Evolutionary conservation across 1,140 invertebrate species (phyloP), one percentile per base, ranked within the genome.

Genomic region (Cherax quadricarinatus): DNA sequence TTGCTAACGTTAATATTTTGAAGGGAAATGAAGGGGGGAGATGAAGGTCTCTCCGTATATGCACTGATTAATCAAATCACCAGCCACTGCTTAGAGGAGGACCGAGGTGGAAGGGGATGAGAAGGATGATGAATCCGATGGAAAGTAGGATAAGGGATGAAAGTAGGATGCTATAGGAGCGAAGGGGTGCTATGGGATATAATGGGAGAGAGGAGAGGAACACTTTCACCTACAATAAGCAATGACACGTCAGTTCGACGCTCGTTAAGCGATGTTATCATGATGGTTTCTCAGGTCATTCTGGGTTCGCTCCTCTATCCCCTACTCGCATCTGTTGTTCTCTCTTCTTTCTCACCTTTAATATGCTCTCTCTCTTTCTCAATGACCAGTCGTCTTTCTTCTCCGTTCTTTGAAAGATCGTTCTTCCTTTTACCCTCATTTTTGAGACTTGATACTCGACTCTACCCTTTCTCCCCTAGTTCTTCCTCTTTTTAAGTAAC

Each of bases 181-280:
- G 2, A 41, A 41, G 30, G 30, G 30, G 30, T 60, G 57, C 57
- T 16, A 60, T 2, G 57, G 16, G 57, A 60, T 10, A 60, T 9
- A 60, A 16, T 60, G 57, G 57, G 3, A 60, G 57, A 3, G 57
- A 60, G 3, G 57, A 60, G 57, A 83, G 81, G 18, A 83, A 84
- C 24, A 84, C 48, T 21, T 48, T 16, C 60, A n/a, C 30, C 24
- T 30, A 18, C 12, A 70, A 70, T 85, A 48, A 14, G 48, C 62
- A 16, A n/a, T 70, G 83, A 85, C 60, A 85, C 6, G 60, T 85
- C 83, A 85, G 57, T 70, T 70, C 41, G 60, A 21, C 62, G 24
- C 60, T 85, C 83, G 83, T 85, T 70, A 70, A 85, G 83, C 53
- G n/a, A 62, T 84, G 82, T 57, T 84, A 84, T 84, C 82, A 62